Evolutionary conservation across 2,797 vertebrate genomes (phyloP).

Genomic region (Cryptoprocta ferox): DNA sequence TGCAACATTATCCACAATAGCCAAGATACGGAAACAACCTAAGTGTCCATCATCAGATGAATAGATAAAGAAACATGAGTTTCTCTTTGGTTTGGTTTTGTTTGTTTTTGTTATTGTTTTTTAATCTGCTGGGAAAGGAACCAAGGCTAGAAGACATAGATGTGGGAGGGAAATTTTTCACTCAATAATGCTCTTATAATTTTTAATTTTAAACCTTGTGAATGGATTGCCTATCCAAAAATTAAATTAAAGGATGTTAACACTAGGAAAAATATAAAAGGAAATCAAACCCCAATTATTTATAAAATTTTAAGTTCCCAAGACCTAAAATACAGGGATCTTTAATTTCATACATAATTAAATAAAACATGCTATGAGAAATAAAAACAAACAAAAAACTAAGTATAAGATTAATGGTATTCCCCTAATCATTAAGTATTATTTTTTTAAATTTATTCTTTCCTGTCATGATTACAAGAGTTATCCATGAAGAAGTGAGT

Average conservation of each 20-base stretch:
- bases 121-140: background rate
- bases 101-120: background rate
- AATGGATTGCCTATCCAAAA: constrained; percentile 58
- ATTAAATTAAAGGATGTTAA: constrained; percentile 50
- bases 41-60: background rate
- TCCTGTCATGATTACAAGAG: background rate
- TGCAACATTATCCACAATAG: background rate
- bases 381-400: background rate
- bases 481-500: background rate
- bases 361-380: background rate
- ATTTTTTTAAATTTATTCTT: background rate
- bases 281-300: background rate
- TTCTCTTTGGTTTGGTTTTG: background rate
- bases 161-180: constrained; percentile 32
- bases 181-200: background rate
- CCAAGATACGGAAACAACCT: background rate
- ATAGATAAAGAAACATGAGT: background rate
- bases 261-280: background rate
- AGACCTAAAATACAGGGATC: background rate
- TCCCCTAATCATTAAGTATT: background rate
- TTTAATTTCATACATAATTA: background rate
- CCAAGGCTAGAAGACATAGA: background rate
- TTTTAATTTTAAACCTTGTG: constrained; percentile 54
- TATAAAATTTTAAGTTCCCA: background rate
- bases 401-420: background rate